A percentile compares a stretch with the other conserved stretches of the same genome.
phyloP scores from a whole-genome alignment of 1,140 invertebrate genomes.

The Drosophila miranda region DNA sequence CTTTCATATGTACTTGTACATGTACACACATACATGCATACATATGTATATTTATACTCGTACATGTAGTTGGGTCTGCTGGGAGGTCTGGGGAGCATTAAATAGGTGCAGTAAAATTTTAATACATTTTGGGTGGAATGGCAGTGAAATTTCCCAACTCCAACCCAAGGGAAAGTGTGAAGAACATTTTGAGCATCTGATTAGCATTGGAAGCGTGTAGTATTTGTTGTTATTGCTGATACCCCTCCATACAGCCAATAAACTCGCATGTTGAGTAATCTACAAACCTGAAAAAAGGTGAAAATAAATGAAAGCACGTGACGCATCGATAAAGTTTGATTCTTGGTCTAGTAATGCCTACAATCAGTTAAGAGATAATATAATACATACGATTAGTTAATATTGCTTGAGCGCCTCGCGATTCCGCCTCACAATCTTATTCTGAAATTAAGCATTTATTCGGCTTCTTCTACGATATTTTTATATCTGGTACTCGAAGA shows the following conservation, averaged over 20 bases:
- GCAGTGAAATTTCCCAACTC: conserved; percentile 46
- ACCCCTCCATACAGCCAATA: background rate
- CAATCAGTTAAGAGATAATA: conserved; percentile 76
- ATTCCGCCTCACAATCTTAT: background rate
- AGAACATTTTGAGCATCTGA: conserved; percentile 66
- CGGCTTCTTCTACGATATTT: conserved; percentile 11
- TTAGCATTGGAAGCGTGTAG: conserved; percentile 41
- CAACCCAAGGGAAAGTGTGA: conserved; percentile 40
- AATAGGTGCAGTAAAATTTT: conserved; percentile 70
- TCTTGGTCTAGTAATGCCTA: conserved; percentile 48
- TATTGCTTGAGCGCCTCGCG: conserved; percentile 32
- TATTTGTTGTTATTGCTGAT: conserved; percentile 19
- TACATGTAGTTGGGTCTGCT: background rate
- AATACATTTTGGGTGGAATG: conserved; percentile 47
- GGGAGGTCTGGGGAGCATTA: conserved; percentile 25
- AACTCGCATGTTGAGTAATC: conserved; percentile 14
- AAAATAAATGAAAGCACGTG: conserved; percentile 13
- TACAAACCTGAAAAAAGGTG: background rate
- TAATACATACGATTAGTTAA: conserved; percentile 48
- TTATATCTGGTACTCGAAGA: too few species aligned
- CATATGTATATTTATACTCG: background rate
- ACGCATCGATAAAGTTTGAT: conserved; percentile 23
- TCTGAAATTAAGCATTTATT: conserved; percentile 41
- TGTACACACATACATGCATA: background rate
- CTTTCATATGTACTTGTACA: background rate